Conservation (phyloP, 2,113 vertebrate genomes). For the Onychostruthus taczanowskii region DNA sequence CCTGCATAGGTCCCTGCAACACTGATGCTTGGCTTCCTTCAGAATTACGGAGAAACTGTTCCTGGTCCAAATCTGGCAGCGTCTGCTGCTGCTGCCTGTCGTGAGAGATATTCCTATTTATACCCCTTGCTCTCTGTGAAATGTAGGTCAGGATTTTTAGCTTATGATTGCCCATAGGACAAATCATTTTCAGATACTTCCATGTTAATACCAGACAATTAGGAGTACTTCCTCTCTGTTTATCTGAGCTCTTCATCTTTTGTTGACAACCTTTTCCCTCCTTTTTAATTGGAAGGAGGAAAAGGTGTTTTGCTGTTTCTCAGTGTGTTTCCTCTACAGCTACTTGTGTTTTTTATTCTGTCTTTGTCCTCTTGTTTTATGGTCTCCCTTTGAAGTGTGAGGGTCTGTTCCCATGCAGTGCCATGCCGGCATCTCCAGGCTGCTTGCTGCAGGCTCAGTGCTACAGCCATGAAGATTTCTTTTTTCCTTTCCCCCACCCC, state of each 20-base stretch:
- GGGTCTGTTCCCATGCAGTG: neutral
- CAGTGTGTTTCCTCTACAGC: neutral
- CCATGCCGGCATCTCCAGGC: neutral
- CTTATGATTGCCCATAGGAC: neutral
- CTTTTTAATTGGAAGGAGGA: neutral
- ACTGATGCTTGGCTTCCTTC: neutral
- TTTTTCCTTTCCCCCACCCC: neutral
- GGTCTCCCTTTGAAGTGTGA: neutral
- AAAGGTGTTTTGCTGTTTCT: neutral
- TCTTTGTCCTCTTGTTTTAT: neutral
- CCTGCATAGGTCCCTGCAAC: neutral
- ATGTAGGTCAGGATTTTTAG: neutral
- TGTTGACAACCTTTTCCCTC: neutral
- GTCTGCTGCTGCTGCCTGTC: fast-evolving
- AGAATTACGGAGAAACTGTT: neutral
- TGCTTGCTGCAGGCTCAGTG: neutral
- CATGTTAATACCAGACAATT: neutral
- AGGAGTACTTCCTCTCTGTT: neutral
- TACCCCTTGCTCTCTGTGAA: neutral
- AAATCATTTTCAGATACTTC: neutral
- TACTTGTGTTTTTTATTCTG: neutral
- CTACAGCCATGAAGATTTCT: neutral
- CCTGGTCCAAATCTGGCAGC: neutral
- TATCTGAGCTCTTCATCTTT: neutral
- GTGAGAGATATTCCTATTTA: neutral